Evolutionary conservation across 2,888 invertebrate genomes (phyloP).

Genomic region (Acrobasis consociella): DNA sequence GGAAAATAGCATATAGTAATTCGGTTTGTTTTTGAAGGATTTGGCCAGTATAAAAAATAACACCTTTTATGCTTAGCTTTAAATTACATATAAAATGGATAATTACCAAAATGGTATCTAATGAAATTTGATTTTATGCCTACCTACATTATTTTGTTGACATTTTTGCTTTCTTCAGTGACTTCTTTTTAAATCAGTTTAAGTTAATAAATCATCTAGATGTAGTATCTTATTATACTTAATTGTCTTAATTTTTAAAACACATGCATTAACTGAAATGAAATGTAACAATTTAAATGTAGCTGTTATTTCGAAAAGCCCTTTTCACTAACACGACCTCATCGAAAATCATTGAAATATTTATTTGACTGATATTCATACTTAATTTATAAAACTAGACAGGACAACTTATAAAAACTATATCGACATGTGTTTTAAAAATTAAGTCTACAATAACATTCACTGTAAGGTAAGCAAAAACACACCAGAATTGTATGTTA

Average conservation of each 20-base stretch:
- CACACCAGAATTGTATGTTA: constrained; percentile 70
- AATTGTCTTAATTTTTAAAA: constrained; percentile 30
- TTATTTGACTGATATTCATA: too few species aligned
- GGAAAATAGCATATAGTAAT: background rate
- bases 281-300: background rate
- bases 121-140: background rate
- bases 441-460: constrained; percentile 50
- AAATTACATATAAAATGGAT: background rate
- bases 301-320: too few species aligned
- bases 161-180: background rate
- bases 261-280: background rate
- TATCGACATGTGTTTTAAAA: constrained; percentile 51
- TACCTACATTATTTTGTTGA: background rate
- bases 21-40: background rate
- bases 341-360: too few species aligned
- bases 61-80: background rate
- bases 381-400: too few species aligned
- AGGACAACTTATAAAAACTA: too few species aligned
- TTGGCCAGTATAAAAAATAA: constrained; percentile 4
- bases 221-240: background rate
- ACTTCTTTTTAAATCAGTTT: background rate
- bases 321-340: too few species aligned
- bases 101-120: background rate
- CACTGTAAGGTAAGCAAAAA: constrained; percentile 80
- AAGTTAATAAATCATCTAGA: background rate